Conservation (phyloP, 2,797 vertebrate genomes). For the Cercopithecus neglectus region DNA sequence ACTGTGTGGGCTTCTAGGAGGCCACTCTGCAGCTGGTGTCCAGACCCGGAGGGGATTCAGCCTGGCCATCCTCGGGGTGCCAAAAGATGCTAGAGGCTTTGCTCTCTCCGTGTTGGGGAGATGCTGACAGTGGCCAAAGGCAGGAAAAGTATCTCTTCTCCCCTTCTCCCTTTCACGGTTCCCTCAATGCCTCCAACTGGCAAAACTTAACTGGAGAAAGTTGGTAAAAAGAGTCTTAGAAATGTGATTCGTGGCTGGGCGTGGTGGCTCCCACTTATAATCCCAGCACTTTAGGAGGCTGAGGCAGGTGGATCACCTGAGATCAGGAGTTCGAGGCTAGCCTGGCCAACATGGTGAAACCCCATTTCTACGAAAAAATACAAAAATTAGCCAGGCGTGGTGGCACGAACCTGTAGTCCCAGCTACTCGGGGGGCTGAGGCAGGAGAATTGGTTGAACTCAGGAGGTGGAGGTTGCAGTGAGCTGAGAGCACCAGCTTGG, state of each 20-base stretch:
- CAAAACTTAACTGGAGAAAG: background rate
- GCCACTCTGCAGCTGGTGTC: background rate
- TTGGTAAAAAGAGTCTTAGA: background rate
- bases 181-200: background rate
- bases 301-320: background rate
- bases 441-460: background rate
- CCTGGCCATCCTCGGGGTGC: background rate
- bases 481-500: background rate
- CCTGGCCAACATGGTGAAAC: background rate
- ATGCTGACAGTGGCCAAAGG: background rate
- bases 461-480: background rate
- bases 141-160: background rate
- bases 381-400: background rate
- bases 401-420: background rate
- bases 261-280: background rate
- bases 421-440: background rate
- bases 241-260: rapidly evolving
- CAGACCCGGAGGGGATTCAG: too few relatives aligned
- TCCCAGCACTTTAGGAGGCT: background rate
- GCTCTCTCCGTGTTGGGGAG: background rate
- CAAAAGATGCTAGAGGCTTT: background rate
- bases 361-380: background rate
- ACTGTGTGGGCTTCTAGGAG: background rate
- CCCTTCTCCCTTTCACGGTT: background rate
- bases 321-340: background rate